A percentile compares a stretch with the other conserved stretches of the same genome.
Conservation (phyloP, 2,888 invertebrate genomes). For the Mycalesis mineus region DNA sequence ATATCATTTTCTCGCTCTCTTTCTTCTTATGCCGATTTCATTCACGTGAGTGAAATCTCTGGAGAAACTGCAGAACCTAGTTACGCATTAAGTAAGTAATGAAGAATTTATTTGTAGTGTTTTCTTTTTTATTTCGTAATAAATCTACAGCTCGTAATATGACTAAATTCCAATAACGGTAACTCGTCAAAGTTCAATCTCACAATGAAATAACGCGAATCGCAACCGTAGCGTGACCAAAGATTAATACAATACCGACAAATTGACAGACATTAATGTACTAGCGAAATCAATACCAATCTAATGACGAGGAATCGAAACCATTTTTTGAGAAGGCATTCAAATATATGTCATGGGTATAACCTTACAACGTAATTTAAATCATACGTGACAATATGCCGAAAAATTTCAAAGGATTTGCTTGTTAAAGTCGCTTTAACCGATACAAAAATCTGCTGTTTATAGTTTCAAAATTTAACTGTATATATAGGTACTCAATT, state of each 20-base stretch:
- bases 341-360: conserved; percentile 28
- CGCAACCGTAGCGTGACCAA: conserved; percentile 7
- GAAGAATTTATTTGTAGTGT: too few species aligned
- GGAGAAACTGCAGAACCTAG: too few species aligned
- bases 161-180: not conserved
- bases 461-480: too few species aligned
- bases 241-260: conserved; percentile 1
- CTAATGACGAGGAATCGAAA: not conserved
- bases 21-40: too few species aligned
- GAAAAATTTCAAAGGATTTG: not conserved
- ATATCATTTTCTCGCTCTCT: too few species aligned
- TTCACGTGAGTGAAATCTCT: too few species aligned
- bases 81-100: too few species aligned
- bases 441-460: too few species aligned
- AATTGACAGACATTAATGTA: not conserved
- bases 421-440: too few species aligned
- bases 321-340: conserved; percentile 9
- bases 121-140: not conserved
- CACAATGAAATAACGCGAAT: not conserved
- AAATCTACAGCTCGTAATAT: too few species aligned
- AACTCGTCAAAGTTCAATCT: not conserved
- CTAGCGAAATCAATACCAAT: not conserved
- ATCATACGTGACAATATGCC: conserved; percentile 9
- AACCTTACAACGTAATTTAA: conserved; percentile 16
- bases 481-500: too few species aligned